phyloP scores from a whole-genome alignment of 2,797 vertebrate species.

The Borostomias antarcticus region DNA sequence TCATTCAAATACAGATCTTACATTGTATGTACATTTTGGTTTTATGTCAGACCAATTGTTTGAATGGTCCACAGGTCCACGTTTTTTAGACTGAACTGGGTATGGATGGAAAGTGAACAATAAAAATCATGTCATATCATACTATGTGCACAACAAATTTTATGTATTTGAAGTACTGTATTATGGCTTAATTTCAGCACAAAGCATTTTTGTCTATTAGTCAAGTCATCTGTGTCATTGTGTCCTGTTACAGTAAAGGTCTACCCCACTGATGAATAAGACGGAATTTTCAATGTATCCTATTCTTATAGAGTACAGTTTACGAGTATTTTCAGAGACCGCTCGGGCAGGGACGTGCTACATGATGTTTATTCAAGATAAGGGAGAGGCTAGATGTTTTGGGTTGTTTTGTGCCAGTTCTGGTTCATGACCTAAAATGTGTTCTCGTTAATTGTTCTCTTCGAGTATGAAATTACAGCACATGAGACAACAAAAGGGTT shows the following conservation, averaged over 20 bases:
- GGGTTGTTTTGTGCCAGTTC: neutral
- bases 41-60: too few species aligned
- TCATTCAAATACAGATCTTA: neutral
- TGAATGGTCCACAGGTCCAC: too few species aligned
- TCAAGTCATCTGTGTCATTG: neutral
- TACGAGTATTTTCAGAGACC: too few species aligned
- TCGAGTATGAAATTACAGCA: conserved; percentile 22
- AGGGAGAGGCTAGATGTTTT: too few species aligned
- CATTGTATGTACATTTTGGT: neutral
- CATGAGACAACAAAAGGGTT: conserved; percentile 18
- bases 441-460: conserved; percentile 26
- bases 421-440: neutral
- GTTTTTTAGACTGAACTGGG: too few species aligned
- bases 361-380: neutral
- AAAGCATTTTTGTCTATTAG: neutral
- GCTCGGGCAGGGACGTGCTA: neutral
- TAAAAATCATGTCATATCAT: too few species aligned
- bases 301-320: too few species aligned
- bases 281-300: neutral
- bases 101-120: too few species aligned
- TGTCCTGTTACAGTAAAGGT: too few species aligned
- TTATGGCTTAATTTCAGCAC: neutral
- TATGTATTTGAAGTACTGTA: neutral
- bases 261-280: too few species aligned
- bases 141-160: too few species aligned